Conservation (phyloP, 2,797 vertebrate species). For the Pipistrellus pipistrellus region DNA sequence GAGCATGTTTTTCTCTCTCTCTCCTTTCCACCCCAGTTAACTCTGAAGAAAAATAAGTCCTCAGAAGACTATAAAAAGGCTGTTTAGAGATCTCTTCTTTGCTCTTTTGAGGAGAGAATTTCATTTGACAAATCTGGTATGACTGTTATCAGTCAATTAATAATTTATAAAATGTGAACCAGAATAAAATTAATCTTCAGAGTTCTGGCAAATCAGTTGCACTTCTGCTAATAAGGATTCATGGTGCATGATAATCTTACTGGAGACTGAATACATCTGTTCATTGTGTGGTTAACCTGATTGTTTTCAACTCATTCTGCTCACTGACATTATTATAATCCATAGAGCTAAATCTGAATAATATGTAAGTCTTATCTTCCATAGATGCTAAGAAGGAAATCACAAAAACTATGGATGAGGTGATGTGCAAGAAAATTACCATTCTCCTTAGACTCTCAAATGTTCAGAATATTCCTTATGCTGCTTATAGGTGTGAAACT, state of each 20-base stretch:
- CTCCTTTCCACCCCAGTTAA: neutral
- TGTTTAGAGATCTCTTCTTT: neutral
- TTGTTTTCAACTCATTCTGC: neutral
- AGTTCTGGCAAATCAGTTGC: neutral
- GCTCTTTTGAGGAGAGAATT: neutral
- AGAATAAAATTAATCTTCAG: conserved; percentile 65
- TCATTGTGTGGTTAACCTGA: neutral
- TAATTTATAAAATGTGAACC: conserved; percentile 34
- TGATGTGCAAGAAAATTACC: neutral
- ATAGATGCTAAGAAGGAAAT: neutral
- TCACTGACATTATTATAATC: neutral
- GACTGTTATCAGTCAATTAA: conserved; percentile 33
- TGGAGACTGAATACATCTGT: neutral
- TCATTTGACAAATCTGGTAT: neutral
- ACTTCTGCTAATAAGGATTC: conserved; percentile 45
- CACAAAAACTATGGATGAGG: neutral
- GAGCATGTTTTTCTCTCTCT: neutral
- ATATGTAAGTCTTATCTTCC: neutral
- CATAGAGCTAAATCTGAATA: neutral
- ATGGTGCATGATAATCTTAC: conserved; percentile 31
- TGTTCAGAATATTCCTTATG: neutral
- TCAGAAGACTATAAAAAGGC: neutral
- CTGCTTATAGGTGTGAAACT: neutral
- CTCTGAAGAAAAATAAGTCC: neutral
- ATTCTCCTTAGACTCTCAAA: neutral